Conservation (phyloP, 2,797 vertebrate species). For the Spea hammondii region DNA sequence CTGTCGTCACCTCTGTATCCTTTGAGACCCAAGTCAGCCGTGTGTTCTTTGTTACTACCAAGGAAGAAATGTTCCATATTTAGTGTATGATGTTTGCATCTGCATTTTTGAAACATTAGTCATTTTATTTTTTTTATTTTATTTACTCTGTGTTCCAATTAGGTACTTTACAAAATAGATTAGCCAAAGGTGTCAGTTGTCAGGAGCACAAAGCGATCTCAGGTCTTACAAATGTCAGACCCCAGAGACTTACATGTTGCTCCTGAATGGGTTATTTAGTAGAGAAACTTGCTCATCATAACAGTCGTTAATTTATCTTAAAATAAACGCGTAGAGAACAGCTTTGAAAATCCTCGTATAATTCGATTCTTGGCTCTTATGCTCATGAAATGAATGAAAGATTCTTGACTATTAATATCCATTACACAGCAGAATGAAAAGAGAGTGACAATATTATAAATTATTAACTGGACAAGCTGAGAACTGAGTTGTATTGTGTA, state of each 20-base stretch:
- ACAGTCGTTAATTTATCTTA: slow-evolving; percentile 26
- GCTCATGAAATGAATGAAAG: background rate
- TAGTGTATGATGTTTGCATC: slow-evolving; percentile 71
- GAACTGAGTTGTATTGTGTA: background rate
- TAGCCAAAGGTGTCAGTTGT: slow-evolving; percentile 63
- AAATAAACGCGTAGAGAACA: slow-evolving; percentile 3
- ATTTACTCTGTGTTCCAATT: slow-evolving; percentile 75
- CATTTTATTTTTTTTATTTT: slow-evolving; percentile 79
- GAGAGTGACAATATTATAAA: background rate
- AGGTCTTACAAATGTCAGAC: slow-evolving; percentile 65
- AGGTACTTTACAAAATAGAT: slow-evolving; percentile 61
- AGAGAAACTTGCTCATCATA: slow-evolving; percentile 43
- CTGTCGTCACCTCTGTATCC: slow-evolving; percentile 27
- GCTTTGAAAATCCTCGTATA: background rate
- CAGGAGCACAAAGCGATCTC: slow-evolving; percentile 58
- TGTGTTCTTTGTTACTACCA: slow-evolving; percentile 68
- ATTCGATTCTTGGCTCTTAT: background rate
- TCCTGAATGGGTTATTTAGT: slow-evolving; percentile 56
- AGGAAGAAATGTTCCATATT: slow-evolving; percentile 73
- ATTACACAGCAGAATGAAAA: background rate
- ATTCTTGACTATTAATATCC: background rate
- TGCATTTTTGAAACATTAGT: slow-evolving; percentile 67
- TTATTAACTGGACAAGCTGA: background rate
- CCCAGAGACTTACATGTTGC: slow-evolving; percentile 58
- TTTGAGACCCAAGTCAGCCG: slow-evolving; percentile 60